These are phyloP conservation scores for Tachyglossus aculeatus DNA, from an alignment of 2,797 vertebrate species.

Conservation along the genomic window DNA sequence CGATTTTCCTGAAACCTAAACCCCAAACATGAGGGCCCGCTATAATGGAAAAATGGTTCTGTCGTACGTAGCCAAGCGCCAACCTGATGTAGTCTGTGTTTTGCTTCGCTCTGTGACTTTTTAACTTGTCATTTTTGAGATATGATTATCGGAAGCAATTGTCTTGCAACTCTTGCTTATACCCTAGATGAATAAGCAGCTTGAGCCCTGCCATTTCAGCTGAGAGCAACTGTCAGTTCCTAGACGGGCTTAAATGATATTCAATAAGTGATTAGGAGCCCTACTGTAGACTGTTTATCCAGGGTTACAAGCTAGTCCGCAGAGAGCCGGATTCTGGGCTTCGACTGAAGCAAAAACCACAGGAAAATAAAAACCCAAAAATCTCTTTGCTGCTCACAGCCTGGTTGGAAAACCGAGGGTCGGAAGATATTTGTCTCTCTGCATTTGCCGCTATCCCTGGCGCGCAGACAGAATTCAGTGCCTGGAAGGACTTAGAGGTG, in stretches of 20 bases:
- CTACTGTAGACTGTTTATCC: slow-evolving; percentile 39
- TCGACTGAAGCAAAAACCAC: neutral
- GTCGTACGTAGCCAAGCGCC: slow-evolving; percentile 7
- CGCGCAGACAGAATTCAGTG: no score
- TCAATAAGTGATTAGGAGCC: slow-evolving; percentile 30
- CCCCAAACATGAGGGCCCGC: slow-evolving; percentile 16
- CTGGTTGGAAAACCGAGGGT: neutral
- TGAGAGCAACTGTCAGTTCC: slow-evolving; percentile 36
- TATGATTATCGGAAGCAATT: slow-evolving; percentile 35
- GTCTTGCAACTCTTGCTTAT: slow-evolving; percentile 46
- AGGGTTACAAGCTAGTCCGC: slow-evolving; percentile 29
- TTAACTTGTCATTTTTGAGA: slow-evolving; percentile 26
- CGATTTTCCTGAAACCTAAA: neutral
- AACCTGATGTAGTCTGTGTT: slow-evolving; percentile 4
- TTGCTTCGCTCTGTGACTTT: slow-evolving; percentile 13
- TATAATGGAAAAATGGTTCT: slow-evolving; percentile 43
- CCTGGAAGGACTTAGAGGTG: no score
- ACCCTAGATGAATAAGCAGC: slow-evolving; percentile 28
- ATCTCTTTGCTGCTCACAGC: neutral
- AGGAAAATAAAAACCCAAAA: no score
- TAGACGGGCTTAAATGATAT: slow-evolving; percentile 23
- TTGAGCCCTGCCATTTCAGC: slow-evolving; percentile 47
- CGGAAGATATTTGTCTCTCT: no score
- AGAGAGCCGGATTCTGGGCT: slow-evolving; percentile 17
- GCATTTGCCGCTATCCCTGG: no score